Percentiles rank a stretch among this genome's conserved stretches.
Evolutionary conservation across 2,797 vertebrate species (phyloP).

Genomic region (Macropus fuliginosus): DNA sequence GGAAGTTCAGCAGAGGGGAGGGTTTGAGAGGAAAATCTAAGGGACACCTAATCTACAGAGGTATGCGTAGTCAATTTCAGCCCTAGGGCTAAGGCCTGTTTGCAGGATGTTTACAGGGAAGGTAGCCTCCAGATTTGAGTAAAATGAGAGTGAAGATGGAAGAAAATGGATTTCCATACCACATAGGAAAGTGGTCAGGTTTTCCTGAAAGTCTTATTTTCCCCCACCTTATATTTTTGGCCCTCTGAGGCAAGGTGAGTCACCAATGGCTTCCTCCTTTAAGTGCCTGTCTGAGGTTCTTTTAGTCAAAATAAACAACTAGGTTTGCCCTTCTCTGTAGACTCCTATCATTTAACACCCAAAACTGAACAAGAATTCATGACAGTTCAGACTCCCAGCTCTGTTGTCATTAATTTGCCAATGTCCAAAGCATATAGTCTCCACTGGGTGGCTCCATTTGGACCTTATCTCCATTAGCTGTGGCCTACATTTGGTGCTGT

Average conservation of each 20-base stretch:
- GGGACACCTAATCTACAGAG: background rate
- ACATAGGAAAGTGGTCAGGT: background rate
- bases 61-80: background rate
- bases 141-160: background rate
- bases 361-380: background rate
- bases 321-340: background rate
- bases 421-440: background rate
- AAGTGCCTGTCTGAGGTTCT: background rate
- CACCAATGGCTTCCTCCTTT: background rate
- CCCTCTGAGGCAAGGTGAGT: background rate
- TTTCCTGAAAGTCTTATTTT: background rate
- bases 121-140: background rate
- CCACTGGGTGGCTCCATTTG: background rate
- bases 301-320: background rate
- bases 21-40: background rate
- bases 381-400: background rate
- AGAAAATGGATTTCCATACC: background rate
- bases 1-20: background rate
- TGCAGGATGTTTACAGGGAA: background rate
- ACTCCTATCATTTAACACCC: background rate
- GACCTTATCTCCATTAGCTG: background rate
- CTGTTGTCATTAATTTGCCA: background rate
- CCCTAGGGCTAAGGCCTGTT: background rate
- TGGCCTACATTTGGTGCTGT: background rate
- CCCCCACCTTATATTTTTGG: background rate